Conservation (phyloP, 2,797 vertebrate species). For the Coracias cyanogaster region DNA sequence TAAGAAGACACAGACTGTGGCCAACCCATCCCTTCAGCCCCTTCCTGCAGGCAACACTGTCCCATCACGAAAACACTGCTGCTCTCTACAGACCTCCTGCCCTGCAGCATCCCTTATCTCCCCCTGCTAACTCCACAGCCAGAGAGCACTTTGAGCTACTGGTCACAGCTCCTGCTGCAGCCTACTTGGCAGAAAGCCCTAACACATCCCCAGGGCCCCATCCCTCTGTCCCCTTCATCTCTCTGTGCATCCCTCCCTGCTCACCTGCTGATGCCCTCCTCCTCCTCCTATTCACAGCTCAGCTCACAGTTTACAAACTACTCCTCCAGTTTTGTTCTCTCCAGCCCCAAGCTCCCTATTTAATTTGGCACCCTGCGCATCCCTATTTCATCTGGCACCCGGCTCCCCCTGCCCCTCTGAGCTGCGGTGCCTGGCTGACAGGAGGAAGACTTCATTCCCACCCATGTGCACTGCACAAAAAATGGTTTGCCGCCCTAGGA, state of each 20-base stretch:
- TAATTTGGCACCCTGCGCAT: not conserved
- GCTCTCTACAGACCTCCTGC: not conserved
- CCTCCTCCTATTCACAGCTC: conserved; percentile 9
- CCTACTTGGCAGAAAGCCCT: not conserved
- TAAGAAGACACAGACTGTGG: not conserved
- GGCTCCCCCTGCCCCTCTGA: not conserved
- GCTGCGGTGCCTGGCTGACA: not conserved
- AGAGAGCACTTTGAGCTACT: not conserved
- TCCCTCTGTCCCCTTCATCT: not conserved
- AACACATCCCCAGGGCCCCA: not conserved
- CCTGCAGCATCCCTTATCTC: not conserved
- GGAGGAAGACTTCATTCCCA: conserved; percentile 13
- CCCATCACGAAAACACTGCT: not conserved
- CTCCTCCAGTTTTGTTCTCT: not conserved
- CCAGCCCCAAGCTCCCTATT: not conserved
- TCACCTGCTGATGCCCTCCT: not conserved
- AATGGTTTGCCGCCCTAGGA: conserved; percentile 15
- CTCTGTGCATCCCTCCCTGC: not conserved
- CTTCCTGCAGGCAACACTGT: not conserved
- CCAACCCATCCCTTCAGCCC: not conserved
- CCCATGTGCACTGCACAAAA: not conserved
- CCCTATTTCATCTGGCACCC: not conserved
- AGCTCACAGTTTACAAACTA: conserved; percentile 1
- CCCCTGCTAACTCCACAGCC: not conserved
- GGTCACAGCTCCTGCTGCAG: not conserved